Conservation (phyloP, 1,140 invertebrate species). For the Cydia strobilella region DNA sequence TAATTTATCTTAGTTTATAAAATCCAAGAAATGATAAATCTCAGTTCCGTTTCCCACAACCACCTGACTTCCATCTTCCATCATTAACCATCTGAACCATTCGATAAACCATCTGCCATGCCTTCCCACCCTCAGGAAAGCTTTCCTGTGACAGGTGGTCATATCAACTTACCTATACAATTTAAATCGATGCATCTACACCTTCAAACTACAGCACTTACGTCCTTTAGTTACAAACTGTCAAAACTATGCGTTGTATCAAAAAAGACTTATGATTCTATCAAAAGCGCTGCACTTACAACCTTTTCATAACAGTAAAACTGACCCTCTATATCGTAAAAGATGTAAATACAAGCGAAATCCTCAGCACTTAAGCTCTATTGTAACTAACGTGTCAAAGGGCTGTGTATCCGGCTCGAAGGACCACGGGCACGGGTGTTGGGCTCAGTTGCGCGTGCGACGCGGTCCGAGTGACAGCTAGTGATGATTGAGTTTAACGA, state of each 20-base stretch:
- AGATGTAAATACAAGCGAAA: neutral
- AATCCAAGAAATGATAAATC: neutral
- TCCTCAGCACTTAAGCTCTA: neutral
- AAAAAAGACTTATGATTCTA: neutral
- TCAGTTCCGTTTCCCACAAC: neutral
- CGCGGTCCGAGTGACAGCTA: neutral
- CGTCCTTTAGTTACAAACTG: neutral
- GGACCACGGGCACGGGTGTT: neutral
- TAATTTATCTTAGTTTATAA: neutral
- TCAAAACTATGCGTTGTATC: neutral
- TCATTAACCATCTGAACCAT: conserved; percentile 13
- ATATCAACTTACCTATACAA: conserved; percentile 1
- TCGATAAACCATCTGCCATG: neutral
- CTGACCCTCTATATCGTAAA: neutral
- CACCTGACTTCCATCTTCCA: conserved; percentile 14
- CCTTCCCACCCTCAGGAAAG: neutral
- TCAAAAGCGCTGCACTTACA: neutral
- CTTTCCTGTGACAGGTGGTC: conserved; percentile 15
- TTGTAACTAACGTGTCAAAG: neutral
- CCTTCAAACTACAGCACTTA: neutral
- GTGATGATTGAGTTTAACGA: neutral
- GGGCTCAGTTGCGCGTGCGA: conserved; percentile 14
- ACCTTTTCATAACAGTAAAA: neutral
- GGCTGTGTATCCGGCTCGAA: neutral
- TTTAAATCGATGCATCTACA: neutral